A percentile compares a stretch with the other conserved stretches of the same genome.
Conservation (phyloP, 2,113 vertebrate genomes). For the Oreochromis niloticus region DNA sequence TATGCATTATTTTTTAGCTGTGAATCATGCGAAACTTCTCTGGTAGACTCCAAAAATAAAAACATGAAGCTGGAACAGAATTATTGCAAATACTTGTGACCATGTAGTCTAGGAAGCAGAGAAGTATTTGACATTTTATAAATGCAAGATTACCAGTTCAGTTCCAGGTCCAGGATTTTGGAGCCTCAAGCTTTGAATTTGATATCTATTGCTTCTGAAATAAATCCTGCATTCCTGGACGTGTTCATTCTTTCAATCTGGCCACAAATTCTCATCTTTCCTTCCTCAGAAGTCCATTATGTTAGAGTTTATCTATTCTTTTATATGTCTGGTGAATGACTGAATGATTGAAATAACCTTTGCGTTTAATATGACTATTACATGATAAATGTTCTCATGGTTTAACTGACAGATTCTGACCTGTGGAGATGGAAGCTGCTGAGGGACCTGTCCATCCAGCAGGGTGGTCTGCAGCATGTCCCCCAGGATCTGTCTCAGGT, state of each 20-base stretch:
- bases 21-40: not conserved
- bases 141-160: not conserved
- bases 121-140: not conserved
- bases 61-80: not conserved
- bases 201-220: not conserved
- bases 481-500: slow-evolving; percentile 81
- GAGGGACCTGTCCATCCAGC: slow-evolving; percentile 64
- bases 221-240: not conserved
- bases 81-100: not conserved
- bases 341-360: not conserved
- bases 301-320: not conserved
- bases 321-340: not conserved
- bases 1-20: not conserved
- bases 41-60: not conserved
- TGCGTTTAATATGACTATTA: not conserved
- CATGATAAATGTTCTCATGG: not conserved
- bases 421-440: slow-evolving; percentile 84
- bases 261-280: not conserved
- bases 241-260: not conserved
- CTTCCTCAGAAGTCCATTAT: not conserved
- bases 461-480: slow-evolving; percentile 75
- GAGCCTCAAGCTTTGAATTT: not conserved
- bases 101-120: not conserved
- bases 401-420: slow-evolving; percentile 47
- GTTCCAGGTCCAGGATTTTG: not conserved